Evolutionary conservation across 2,888 invertebrate species (phyloP), one percentile per base, ranked within the genome.

Genomic region (Cheilosia impressa): DNA sequence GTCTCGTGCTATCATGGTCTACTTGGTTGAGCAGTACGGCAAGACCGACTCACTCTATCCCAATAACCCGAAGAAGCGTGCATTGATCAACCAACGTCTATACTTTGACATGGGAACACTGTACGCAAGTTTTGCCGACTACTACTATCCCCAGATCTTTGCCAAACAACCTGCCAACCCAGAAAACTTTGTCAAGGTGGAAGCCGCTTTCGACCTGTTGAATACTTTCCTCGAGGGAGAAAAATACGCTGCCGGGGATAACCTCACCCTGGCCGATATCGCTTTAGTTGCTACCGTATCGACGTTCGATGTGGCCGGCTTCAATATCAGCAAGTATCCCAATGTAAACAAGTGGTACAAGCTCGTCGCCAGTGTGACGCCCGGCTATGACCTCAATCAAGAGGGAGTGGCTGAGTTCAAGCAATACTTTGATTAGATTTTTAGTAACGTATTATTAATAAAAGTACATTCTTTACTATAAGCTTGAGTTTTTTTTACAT

Each of bases 51-150:
- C 94, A 0, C 92, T 97, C 50, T 94, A 94, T 89, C 97, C 97
- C 3, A 96, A 95, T 89, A 96, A 97, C 88, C 94, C 96, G 7
- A 94, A 95, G 90, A 95, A 95, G 88, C 94, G 96, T 47, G 97
- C 96, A 0, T 76, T 95, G 2, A 95, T 98, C 60, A 96, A 97
- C 92, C 96, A 96, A 90, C 94, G 95, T 73, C 92, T 97, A 77
- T 96, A 95, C 92, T 97, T 97, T 91, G 97, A 97, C 89, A 94
- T 96, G 90, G 96, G 96, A 31, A 96, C 95, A 0, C 92, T 98
- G 5, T 96, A 95, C 92, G 93, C 94, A 83, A 93, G 95, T 89
- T 95, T 96, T 88, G 93, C 93, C 4, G 95, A 95, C 79, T 96
- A 95, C 90, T 96, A 95, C 90, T 94, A 94, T 89, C 95, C 95